A percentile compares a stretch with the other conserved stretches of the same genome.
phyloP scores from a whole-genome alignment of 2,797 vertebrate genomes.

The Lagodon rhomboides region DNA sequence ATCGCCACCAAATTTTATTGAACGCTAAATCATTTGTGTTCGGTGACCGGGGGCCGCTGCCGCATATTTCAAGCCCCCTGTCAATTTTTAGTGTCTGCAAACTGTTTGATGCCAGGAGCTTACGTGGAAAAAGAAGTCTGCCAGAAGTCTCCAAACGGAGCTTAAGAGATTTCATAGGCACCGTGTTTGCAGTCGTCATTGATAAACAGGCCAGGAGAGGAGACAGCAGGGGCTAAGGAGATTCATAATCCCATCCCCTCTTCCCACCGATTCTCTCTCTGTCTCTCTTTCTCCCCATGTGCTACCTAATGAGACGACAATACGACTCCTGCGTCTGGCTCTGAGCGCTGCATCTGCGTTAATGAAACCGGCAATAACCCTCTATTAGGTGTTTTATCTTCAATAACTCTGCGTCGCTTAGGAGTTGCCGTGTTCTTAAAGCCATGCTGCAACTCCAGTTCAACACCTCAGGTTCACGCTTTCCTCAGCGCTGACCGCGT shows the following conservation, averaged over 20 bases:
- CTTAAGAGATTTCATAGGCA: conserved; percentile 64
- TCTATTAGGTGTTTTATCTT: conserved; percentile 33
- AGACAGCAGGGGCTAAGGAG: conserved; percentile 74
- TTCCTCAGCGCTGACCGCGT: conserved; percentile 9
- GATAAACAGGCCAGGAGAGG: conserved; percentile 74
- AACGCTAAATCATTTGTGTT: conserved; percentile 42
- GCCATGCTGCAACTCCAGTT: neutral
- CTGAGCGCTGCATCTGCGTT: conserved; percentile 37
- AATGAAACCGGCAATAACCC: conserved; percentile 47
- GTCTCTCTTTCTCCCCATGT: conserved; percentile 43
- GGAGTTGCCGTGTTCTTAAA: neutral
- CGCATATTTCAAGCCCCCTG: conserved; percentile 36
- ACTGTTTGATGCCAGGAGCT: conserved; percentile 41
- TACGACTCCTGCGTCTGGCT: conserved; percentile 55
- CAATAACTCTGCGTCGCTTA: conserved; percentile 7
- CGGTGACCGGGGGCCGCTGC: neutral
- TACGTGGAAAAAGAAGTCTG: conserved; percentile 42
- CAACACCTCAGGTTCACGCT: conserved; percentile 9
- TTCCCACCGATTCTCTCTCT: conserved; percentile 59
- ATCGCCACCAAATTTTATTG: conserved; percentile 18
- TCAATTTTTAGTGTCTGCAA: conserved; percentile 46
- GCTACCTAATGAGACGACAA: conserved; percentile 69
- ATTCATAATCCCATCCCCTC: conserved; percentile 68
- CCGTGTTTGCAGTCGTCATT: conserved; percentile 66
- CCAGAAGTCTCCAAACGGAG: conserved; percentile 66